A percentile compares a stretch with the other conserved stretches of the same genome.
Evolutionary conservation across 2,797 vertebrate genomes (phyloP).

Genomic region (Tenualosa ilisha): DNA sequence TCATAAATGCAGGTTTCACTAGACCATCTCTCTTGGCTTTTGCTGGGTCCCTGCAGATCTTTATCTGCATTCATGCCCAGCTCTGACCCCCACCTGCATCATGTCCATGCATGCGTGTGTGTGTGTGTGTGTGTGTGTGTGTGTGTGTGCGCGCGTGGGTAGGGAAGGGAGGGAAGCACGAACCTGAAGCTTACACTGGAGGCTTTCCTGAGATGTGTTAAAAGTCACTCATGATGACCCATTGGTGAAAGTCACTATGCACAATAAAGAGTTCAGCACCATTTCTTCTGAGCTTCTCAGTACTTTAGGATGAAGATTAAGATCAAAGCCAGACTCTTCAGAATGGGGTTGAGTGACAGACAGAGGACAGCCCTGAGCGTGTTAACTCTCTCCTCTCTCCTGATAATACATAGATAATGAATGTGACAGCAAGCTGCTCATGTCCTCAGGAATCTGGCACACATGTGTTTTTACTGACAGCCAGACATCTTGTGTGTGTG

Average conservation of each 20-base stretch:
- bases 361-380: not conserved
- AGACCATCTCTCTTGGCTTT: not conserved
- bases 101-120: not conserved
- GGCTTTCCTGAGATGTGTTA: not conserved
- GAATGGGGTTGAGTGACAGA: not conserved
- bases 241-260: not conserved
- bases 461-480: not conserved
- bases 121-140: too few relatives aligned
- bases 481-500: not conserved
- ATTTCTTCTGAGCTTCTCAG: not conserved
- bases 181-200: not conserved
- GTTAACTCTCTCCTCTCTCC: not conserved
- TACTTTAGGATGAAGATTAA: too few relatives aligned
- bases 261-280: not conserved
- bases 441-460: conserved; percentile 15
- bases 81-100: not conserved
- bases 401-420: not conserved
- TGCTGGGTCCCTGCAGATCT: not conserved
- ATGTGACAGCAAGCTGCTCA: not conserved
- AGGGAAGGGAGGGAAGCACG: too few relatives aligned
- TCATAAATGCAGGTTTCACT: not conserved
- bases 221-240: not conserved
- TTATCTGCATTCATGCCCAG: not conserved
- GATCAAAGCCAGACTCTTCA: too few relatives aligned
- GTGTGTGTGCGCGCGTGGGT: too few relatives aligned